phyloP scores from a whole-genome alignment of 2,113 vertebrate genomes.

The Campylorhamphus procurvoides region DNA sequence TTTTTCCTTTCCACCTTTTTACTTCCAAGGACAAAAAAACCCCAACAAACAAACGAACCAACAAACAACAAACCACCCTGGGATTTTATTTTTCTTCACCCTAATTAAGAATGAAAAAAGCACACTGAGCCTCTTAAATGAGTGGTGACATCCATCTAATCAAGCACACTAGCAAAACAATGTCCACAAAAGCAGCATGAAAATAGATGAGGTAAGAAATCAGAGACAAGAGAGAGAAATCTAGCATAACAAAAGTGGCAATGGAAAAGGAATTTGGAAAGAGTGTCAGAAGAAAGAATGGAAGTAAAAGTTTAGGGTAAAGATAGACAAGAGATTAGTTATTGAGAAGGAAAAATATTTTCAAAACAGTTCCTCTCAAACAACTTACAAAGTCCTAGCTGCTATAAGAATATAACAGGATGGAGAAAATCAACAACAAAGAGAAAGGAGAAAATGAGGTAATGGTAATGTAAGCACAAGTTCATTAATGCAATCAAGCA shows the following conservation, averaged over 20 bases:
- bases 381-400: neutral
- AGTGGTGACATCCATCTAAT: neutral
- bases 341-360: neutral
- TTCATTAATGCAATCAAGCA: neutral
- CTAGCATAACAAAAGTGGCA: neutral
- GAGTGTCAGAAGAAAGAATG: neutral
- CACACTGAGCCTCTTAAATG: neutral
- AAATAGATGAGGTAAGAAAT: neutral
- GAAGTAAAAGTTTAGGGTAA: neutral
- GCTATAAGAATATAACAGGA: neutral
- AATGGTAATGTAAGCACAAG: neutral
- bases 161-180: neutral
- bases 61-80: neutral
- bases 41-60: neutral
- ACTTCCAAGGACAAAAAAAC: neutral
- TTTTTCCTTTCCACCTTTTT: neutral
- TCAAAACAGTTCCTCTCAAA: neutral
- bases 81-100: neutral
- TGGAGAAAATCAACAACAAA: neutral
- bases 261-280: neutral
- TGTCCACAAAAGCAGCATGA: neutral
- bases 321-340: neutral
- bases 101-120: neutral
- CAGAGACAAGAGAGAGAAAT: neutral
- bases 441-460: neutral